Evolutionary conservation across 2,888 invertebrate genomes (phyloP).

Genomic region (Oscheius sp.): DNA sequence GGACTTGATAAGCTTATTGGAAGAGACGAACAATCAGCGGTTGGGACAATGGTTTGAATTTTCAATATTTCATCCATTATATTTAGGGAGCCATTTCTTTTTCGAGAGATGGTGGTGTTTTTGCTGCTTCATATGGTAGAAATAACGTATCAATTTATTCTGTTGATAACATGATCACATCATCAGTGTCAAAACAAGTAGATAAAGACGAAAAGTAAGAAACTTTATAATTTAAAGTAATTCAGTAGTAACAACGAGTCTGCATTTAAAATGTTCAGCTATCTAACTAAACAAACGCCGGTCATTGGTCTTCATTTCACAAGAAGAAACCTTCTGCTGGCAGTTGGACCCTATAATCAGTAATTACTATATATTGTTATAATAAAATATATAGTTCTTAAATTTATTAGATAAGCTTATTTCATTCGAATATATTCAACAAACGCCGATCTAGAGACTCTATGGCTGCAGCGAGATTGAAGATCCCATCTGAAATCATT

Average conservation of each 20-base stretch:
- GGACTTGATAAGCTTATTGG: constrained; percentile 59
- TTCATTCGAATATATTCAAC: too few species aligned
- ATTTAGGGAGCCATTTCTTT: constrained; percentile 51
- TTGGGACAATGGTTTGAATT: constrained; percentile 34
- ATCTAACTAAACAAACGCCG: constrained; percentile 92
- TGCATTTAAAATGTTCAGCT: constrained; percentile 72
- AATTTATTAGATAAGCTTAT: too few species aligned
- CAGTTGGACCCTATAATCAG: constrained; percentile 77
- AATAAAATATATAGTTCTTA: too few species aligned
- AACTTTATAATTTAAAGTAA: background rate
- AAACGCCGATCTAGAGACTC: background rate
- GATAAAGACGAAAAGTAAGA: constrained; percentile 46
- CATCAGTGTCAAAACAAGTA: constrained; percentile 33
- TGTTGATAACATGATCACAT: constrained; percentile 42
- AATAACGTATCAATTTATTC: constrained; percentile 47
- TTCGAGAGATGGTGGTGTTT: constrained; percentile 62
- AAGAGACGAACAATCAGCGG: constrained; percentile 36
- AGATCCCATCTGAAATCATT: background rate
- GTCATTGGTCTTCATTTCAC: constrained; percentile 90
- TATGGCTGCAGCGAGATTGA: background rate
- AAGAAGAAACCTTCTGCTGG: constrained; percentile 87
- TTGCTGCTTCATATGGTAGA: constrained; percentile 61
- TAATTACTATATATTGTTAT: too few species aligned
- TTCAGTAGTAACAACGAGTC: constrained; percentile 57
- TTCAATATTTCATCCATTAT: background rate